Percentiles rank a stretch among this genome's conserved stretches.
Conservation (phyloP, 2,888 invertebrate species). For the Steinernema carpocapsae region DNA sequence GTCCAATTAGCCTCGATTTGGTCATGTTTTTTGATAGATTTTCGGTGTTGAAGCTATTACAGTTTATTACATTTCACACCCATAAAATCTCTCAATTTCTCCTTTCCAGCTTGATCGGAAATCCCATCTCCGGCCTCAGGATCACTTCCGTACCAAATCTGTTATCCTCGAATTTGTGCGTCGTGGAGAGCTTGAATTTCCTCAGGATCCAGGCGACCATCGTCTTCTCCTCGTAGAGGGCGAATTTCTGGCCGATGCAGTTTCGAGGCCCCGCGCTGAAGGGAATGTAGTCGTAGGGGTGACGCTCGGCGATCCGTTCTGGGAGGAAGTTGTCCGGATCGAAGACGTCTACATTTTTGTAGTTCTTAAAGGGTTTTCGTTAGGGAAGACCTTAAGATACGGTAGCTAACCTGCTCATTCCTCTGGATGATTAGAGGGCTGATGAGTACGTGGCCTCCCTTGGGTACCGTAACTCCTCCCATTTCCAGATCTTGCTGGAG, state of each 20-base stretch:
- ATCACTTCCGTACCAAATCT: constrained; percentile 16
- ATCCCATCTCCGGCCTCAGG: constrained; percentile 5
- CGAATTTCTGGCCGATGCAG: constrained; percentile 44
- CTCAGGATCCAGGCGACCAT: constrained; percentile 41
- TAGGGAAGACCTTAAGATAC: not conserved
- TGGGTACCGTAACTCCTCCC: constrained; percentile 11
- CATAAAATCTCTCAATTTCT: too few species aligned
- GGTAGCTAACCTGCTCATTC: not conserved
- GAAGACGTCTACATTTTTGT: not conserved
- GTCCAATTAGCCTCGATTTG: too few species aligned
- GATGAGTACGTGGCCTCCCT: constrained; percentile 1
- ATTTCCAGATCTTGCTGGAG: constrained; percentile 48
- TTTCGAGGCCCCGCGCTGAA: constrained; percentile 42
- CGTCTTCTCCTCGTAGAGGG: constrained; percentile 40
- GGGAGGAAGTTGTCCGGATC: constrained; percentile 40
- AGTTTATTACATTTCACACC: too few species aligned
- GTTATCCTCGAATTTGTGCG: not conserved
- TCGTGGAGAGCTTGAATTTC: constrained; percentile 14
- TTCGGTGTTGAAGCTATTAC: too few species aligned
- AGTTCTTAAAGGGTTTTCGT: not conserved
- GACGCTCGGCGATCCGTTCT: constrained; percentile 27
- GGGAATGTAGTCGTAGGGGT: constrained; percentile 43
- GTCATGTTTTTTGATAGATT: too few species aligned
- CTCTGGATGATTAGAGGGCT: constrained; percentile 12
- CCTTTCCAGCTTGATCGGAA: not conserved